Evolutionary conservation across 2,113 vertebrate species (phyloP).

Genomic region (Anser cygnoides): DNA sequence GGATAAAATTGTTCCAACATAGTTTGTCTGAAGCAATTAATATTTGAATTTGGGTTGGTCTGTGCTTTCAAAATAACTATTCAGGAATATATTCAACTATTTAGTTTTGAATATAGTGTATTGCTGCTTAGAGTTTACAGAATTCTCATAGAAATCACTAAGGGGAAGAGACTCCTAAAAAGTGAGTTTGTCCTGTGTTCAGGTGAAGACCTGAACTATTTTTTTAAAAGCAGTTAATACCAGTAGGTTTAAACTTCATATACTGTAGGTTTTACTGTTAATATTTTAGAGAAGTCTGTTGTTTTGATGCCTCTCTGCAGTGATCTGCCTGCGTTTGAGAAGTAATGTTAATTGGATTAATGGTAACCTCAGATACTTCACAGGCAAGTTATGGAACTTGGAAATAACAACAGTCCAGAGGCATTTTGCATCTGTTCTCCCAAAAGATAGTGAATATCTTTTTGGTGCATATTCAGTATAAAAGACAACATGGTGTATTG

Average conservation of each 20-base stretch:
- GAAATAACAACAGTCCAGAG: background rate
- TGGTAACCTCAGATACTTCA: background rate
- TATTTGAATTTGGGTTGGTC: background rate
- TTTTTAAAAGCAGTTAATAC: background rate
- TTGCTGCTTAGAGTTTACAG: background rate
- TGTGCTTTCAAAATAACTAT: background rate
- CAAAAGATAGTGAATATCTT: background rate
- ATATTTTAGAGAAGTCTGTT: background rate
- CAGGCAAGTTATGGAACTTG: background rate
- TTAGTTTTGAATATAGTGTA: background rate
- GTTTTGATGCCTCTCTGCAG: background rate
- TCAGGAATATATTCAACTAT: background rate
- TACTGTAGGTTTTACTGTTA: background rate
- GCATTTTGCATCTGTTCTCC: background rate
- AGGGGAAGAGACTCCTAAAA: background rate
- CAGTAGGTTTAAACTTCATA: background rate
- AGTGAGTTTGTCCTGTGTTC: background rate
- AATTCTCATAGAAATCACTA: background rate
- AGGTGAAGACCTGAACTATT: background rate
- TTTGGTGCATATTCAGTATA: background rate
- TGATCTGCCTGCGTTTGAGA: background rate
- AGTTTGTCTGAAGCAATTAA: background rate
- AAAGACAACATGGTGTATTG: background rate
- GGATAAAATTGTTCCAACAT: background rate
- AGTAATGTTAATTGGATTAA: background rate